Conservation (phyloP, 2,888 invertebrate genomes). For the Silvanus unidentatus region DNA sequence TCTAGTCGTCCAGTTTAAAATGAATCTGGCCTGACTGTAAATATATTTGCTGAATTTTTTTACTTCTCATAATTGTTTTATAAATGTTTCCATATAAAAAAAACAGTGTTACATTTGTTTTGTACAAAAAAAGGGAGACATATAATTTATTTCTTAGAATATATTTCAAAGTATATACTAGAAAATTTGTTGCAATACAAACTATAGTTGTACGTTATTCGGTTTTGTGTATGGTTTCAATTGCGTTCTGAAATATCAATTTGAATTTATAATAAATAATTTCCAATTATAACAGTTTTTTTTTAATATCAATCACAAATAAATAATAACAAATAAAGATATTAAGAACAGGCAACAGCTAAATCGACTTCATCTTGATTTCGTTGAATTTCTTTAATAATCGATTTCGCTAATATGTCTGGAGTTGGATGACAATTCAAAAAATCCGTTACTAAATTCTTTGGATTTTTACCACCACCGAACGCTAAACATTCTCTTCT, state of each 20-base stretch:
- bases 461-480: constrained; percentile 83
- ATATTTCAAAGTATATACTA: neutral
- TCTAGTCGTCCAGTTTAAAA: no score
- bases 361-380: constrained; percentile 30
- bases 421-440: constrained; percentile 72
- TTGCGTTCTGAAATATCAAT: no score
- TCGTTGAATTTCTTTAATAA: constrained; percentile 67
- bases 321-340: no score
- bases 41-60: no score
- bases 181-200: neutral
- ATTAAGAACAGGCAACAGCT: no score
- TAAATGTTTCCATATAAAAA: no score
- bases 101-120: no score
- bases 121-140: neutral
- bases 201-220: neutral
- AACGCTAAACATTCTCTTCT: constrained; percentile 71
- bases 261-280: no score
- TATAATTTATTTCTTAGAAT: neutral
- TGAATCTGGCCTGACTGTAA: no score
- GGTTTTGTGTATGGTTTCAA: neutral
- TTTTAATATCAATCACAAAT: no score
- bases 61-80: no score
- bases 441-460: constrained; percentile 71
- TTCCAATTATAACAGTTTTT: no score
- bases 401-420: constrained; percentile 68